phyloP scores from a whole-genome alignment of 2,888 invertebrate genomes.

The Drosophila anomalata region DNA sequence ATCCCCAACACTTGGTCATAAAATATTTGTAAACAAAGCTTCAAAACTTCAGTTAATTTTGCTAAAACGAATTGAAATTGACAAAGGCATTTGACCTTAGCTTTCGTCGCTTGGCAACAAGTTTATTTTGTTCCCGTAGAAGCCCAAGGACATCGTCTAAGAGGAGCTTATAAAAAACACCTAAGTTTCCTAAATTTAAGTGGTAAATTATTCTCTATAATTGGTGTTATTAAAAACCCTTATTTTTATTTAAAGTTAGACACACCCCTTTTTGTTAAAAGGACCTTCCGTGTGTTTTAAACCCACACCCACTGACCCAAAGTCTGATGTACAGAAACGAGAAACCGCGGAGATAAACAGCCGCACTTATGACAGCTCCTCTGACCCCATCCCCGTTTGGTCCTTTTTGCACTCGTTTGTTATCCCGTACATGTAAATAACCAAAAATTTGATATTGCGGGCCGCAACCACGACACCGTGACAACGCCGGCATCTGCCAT shows the following conservation, averaged over 20 bases:
- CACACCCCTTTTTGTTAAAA: not conserved
- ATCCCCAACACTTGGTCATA: too few species aligned
- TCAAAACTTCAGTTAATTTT: too few species aligned
- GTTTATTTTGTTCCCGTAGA: slow-evolving; percentile 11
- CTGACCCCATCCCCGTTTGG: not conserved
- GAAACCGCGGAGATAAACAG: slow-evolving; percentile 43
- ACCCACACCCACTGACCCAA: slow-evolving; percentile 3
- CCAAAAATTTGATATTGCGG: slow-evolving; percentile 69
- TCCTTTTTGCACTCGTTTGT: slow-evolving; percentile 26
- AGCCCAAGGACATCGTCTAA: not conserved
- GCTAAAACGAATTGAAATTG: not conserved
- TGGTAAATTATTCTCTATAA: not conserved
- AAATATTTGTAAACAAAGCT: not conserved
- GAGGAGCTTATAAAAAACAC: not conserved
- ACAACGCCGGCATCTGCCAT: slow-evolving; percentile 64
- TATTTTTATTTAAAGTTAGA: not conserved
- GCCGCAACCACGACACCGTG: slow-evolving; percentile 75
- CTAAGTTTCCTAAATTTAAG: too few species aligned
- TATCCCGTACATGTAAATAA: slow-evolving; percentile 63
- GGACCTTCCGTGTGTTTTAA: slow-evolving; percentile 9
- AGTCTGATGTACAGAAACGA: slow-evolving; percentile 9
- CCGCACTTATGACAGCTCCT: slow-evolving; percentile 48
- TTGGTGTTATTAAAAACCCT: not conserved
- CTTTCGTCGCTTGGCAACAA: slow-evolving; percentile 46
- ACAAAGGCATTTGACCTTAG: slow-evolving; percentile 12